A percentile compares a stretch with the other conserved stretches of the same genome.
phyloP scores from a whole-genome alignment of 2,113 vertebrate genomes.

The Dolichallabes microphthalmus region DNA sequence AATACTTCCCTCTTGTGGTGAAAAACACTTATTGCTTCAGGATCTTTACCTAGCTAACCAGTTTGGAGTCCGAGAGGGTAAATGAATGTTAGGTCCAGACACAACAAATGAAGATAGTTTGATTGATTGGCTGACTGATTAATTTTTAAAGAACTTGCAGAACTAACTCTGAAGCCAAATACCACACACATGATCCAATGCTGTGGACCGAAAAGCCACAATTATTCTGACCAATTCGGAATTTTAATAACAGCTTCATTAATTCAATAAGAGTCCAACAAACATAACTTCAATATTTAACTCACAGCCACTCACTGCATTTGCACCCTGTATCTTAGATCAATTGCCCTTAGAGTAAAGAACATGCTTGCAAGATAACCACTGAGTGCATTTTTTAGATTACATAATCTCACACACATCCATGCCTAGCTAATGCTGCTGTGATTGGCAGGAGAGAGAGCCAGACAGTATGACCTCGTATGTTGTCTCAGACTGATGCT shows the following conservation, averaged over 20 bases:
- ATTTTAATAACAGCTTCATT: background rate
- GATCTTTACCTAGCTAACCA: background rate
- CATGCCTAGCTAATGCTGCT: background rate
- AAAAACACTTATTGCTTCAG: conserved; percentile 17
- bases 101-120: background rate
- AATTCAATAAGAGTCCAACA: background rate
- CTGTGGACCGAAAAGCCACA: background rate
- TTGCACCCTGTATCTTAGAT: background rate
- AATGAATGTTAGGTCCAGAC: background rate
- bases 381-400: background rate
- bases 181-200: background rate
- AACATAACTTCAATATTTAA: background rate
- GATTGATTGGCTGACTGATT: background rate
- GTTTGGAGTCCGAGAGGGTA: background rate
- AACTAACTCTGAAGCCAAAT: background rate
- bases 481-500: background rate
- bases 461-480: background rate
- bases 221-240: background rate
- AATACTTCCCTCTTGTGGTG: conserved; percentile 48
- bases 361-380: background rate
- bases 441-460: background rate
- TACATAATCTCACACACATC: background rate
- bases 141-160: background rate
- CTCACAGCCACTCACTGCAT: background rate
- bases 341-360: background rate